Percentiles rank a stretch among this genome's conserved stretches.
Evolutionary conservation across 2,888 invertebrate genomes (phyloP).

Genomic region (Branchipolynoe longqiensis): DNA sequence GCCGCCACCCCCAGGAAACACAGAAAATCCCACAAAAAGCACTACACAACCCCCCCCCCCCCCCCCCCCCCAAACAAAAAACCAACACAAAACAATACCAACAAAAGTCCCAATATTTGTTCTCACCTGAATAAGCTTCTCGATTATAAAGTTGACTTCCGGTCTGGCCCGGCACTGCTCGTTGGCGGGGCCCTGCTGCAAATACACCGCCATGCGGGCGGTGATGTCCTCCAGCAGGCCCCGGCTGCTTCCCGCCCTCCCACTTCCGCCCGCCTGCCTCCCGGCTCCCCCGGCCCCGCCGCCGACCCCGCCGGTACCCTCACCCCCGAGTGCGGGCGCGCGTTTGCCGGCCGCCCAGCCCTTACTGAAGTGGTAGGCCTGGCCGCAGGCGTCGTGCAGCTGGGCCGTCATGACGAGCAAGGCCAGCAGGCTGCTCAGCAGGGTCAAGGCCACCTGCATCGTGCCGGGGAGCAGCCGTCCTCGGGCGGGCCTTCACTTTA

Average conservation of each 20-base stretch:
- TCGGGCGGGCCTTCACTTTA: too few species aligned
- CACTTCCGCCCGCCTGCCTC: not conserved
- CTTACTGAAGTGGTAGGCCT: constrained; percentile 79
- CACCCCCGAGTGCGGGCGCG: not conserved
- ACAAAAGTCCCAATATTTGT: too few species aligned
- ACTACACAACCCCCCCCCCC: too few species aligned
- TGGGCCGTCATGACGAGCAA: constrained; percentile 32
- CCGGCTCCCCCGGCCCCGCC: not conserved
- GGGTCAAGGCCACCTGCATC: not conserved
- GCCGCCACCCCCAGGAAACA: too few species aligned
- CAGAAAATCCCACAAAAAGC: too few species aligned
- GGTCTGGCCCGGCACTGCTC: constrained; percentile 17
- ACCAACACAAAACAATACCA: too few species aligned
- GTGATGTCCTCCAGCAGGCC: not conserved
- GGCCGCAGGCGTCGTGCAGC: constrained; percentile 63
- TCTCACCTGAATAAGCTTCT: constrained; percentile 47
- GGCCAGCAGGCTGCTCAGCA: constrained; percentile 18
- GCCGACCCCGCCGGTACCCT: not conserved
- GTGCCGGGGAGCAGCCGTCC: not conserved
- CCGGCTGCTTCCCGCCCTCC: not conserved
- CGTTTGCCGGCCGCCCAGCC: constrained; percentile 78
- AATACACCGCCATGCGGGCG: not conserved
- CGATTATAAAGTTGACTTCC: not conserved
- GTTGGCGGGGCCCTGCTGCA: not conserved
- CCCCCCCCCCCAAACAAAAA: too few species aligned